Percentiles rank a stretch among this genome's conserved stretches.
Conservation (phyloP, 2,888 invertebrate genomes). For the Caenorhabditis wallacei region DNA sequence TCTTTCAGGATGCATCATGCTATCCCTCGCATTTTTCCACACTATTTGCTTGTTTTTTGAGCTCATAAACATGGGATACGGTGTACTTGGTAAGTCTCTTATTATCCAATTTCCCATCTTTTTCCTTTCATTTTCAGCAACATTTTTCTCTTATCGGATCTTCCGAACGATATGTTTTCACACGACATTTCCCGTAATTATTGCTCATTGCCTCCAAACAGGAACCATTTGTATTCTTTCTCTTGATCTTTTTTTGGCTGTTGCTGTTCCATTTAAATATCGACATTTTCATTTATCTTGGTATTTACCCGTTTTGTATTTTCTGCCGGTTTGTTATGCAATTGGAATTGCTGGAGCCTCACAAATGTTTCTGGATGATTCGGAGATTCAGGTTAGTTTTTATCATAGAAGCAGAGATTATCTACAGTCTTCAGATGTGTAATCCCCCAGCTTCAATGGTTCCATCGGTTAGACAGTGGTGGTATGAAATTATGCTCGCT, state of each 20-base stretch:
- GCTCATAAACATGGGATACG: slow-evolving; percentile 42
- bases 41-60: slow-evolving; percentile 47
- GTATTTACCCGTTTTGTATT: slow-evolving; percentile 27
- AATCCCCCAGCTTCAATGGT: slow-evolving; percentile 41
- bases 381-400: slow-evolving; percentile 13
- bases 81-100: slow-evolving; percentile 34
- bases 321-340: slow-evolving; percentile 38
- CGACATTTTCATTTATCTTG: slow-evolving; percentile 10
- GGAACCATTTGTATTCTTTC: slow-evolving; percentile 51
- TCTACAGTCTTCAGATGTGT: slow-evolving; percentile 55
- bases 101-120: not conserved
- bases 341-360: slow-evolving; percentile 5
- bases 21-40: slow-evolving; percentile 46
- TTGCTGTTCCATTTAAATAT: slow-evolving; percentile 34
- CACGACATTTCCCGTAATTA: slow-evolving; percentile 40
- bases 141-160: slow-evolving; percentile 34
- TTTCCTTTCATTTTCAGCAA: slow-evolving; percentile 19
- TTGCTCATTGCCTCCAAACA: slow-evolving; percentile 52
- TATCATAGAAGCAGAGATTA: not conserved
- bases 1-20: slow-evolving; percentile 46
- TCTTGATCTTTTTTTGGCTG: slow-evolving; percentile 45
- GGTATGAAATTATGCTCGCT: slow-evolving; percentile 43
- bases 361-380: slow-evolving; percentile 22
- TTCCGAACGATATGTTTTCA: slow-evolving; percentile 42
- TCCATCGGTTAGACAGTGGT: slow-evolving; percentile 19